phyloP scores from a whole-genome alignment of 53 echinoderm and acorn worm genomes.

The Mesocentrotus franciscanus region DNA sequence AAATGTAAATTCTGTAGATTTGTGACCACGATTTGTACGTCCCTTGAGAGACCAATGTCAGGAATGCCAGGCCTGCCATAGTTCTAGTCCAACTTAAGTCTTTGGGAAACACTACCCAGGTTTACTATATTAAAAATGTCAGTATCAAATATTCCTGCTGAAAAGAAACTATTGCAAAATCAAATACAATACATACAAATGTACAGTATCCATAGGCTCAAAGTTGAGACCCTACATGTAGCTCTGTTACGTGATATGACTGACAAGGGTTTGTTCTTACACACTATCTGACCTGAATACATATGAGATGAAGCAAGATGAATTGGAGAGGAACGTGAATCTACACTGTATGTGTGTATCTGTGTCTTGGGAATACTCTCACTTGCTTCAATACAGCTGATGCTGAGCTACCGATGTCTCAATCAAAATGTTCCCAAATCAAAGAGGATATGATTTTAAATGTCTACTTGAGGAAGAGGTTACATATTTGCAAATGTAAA shows the following conservation, averaged over 20 bases:
- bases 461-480: neutral
- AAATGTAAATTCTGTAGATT: too few species aligned
- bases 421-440: neutral
- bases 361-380: neutral
- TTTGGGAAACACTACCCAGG: too few species aligned
- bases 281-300: neutral
- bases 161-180: neutral
- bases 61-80: too few species aligned
- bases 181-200: too few species aligned
- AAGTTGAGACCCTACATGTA: too few species aligned
- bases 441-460: neutral
- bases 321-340: neutral
- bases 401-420: neutral
- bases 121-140: neutral
- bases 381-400: neutral
- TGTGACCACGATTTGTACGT: too few species aligned
- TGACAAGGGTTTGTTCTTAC: too few species aligned
- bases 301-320: constrained; percentile 29
- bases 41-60: too few species aligned
- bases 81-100: too few species aligned
- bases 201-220: too few species aligned
- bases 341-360: neutral
- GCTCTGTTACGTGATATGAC: too few species aligned
- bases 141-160: neutral
- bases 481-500: too few species aligned